Percentiles rank a stretch among this genome's conserved stretches.
Conservation (phyloP, 2,113 vertebrate genomes). For the Thunnus maccoyii region DNA sequence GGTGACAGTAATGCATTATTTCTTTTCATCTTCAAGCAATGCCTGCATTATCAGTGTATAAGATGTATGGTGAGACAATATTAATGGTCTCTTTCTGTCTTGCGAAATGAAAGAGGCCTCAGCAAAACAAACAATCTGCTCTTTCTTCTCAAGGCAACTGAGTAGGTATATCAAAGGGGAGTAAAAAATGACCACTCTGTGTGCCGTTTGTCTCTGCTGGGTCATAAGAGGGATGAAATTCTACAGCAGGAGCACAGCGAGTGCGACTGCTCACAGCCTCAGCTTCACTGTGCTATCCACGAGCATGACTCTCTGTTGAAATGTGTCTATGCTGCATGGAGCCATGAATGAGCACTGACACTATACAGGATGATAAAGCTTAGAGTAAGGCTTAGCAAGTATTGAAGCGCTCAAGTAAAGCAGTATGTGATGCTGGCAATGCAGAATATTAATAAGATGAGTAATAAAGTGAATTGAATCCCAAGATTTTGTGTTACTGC, state of each 20-base stretch:
- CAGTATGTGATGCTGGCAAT: conserved; percentile 64
- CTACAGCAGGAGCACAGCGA: conserved; percentile 20
- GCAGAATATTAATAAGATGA: conserved; percentile 76
- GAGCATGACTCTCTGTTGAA: conserved; percentile 39
- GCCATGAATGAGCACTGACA: conserved; percentile 63
- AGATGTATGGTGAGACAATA: conserved; percentile 83
- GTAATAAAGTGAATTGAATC: conserved; percentile 76
- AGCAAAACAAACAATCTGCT: conserved; percentile 84
- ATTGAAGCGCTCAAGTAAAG: conserved; percentile 66
- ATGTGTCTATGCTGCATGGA: conserved; percentile 43
- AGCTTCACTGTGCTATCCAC: conserved; percentile 37
- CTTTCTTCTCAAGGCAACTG: conserved; percentile 81
- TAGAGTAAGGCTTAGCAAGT: conserved; percentile 67
- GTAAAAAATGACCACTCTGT: conserved; percentile 78
- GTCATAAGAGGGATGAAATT: conserved; percentile 70
- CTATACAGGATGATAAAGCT: conserved; percentile 60
- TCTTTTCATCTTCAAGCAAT: conserved; percentile 85
- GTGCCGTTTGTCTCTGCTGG: conserved; percentile 71
- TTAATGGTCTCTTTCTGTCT: conserved; percentile 79
- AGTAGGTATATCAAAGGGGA: conserved; percentile 80
- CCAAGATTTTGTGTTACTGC: conserved; percentile 69
- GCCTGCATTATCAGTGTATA: conserved; percentile 84
- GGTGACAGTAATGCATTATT: conserved; percentile 83
- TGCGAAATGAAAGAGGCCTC: conserved; percentile 81
- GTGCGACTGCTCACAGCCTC: conserved; percentile 26